Conservation (phyloP, 2,797 vertebrate species). For the Taeniopygia guttata region DNA sequence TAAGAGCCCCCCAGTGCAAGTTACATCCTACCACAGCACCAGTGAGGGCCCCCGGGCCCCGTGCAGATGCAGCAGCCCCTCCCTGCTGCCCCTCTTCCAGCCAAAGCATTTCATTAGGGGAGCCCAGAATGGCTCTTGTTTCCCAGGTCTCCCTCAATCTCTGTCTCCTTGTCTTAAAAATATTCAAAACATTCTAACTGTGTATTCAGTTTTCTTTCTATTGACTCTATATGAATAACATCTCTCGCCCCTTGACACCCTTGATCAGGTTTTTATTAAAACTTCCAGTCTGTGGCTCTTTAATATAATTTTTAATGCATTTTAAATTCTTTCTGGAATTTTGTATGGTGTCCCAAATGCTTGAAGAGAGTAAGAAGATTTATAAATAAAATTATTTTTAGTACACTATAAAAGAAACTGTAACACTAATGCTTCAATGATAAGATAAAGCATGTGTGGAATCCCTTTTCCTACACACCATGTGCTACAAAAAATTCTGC, state of each 20-base stretch:
- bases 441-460: constrained; percentile 30
- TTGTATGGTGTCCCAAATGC: background rate
- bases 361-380: background rate
- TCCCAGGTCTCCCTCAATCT: background rate
- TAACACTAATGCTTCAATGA: background rate
- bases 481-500: constrained; percentile 22
- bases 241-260: background rate
- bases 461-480: background rate
- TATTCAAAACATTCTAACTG: background rate
- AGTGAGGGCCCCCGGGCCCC: background rate
- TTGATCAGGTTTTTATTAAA: constrained; percentile 53
- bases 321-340: constrained; percentile 42
- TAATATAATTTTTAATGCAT: constrained; percentile 38
- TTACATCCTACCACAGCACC: accelerated
- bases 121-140: background rate
- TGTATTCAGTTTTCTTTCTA: background rate
- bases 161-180: background rate
- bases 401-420: background rate
- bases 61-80: background rate
- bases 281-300: background rate
- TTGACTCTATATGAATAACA: background rate
- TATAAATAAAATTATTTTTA: constrained; percentile 44
- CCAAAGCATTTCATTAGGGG: background rate
- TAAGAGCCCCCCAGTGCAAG: accelerated
- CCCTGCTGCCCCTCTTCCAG: background rate